These are phyloP conservation scores for Tipula lateralis DNA, from an alignment of 2,888 invertebrate species.

Conservation along the genomic window DNA sequence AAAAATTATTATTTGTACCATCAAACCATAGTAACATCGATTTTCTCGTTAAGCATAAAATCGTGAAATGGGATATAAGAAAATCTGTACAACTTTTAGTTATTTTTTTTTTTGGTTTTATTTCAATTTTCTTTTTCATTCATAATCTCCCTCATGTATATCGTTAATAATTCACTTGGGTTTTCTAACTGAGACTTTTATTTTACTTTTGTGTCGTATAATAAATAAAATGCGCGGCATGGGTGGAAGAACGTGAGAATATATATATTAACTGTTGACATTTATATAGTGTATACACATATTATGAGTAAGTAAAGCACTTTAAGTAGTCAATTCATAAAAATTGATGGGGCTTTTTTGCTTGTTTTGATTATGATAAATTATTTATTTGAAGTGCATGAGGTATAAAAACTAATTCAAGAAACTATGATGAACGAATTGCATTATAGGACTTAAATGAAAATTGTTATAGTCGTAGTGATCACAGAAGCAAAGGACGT, in stretches of 20 bases:
- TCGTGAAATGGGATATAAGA: not conserved
- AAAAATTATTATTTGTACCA: not conserved
- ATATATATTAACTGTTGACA: not conserved
- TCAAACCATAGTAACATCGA: conserved; percentile 7
- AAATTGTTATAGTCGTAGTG: too few species aligned
- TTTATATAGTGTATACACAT: not conserved
- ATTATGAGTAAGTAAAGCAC: not conserved
- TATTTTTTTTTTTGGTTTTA: not conserved
- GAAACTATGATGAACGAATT: too few species aligned
- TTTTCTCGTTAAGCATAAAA: not conserved
- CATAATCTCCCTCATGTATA: not conserved
- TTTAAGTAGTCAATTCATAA: not conserved
- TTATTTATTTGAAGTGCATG: not conserved
- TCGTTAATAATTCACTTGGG: not conserved
- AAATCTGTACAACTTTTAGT: not conserved
- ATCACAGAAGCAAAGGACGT: too few species aligned
- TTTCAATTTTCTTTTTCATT: conserved; percentile 19
- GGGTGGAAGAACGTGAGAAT: not conserved
- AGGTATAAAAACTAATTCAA: too few species aligned
- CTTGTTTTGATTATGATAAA: not conserved
- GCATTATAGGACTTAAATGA: too few species aligned
- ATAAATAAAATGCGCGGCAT: not conserved
- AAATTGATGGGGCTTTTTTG: not conserved
- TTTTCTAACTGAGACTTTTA: not conserved
- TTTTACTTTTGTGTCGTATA: not conserved